These are phyloP conservation scores for Arremon aurantiirostris DNA, from an alignment of 2,797 vertebrate genomes.

Conservation along the genomic window DNA sequence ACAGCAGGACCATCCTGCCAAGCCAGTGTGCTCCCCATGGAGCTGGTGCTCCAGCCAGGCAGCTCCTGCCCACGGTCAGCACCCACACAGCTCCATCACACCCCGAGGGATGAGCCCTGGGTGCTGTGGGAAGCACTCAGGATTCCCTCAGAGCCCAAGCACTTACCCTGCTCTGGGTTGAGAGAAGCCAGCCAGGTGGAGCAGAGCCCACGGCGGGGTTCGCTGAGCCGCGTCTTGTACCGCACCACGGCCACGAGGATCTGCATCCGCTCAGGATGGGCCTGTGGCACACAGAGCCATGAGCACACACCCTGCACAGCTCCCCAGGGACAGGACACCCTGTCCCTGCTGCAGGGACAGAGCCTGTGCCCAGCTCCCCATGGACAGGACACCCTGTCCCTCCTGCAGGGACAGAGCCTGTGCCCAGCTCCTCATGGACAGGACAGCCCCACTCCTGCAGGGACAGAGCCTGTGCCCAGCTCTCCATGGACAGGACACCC, in stretches of 20 bases:
- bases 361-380: background rate
- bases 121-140: background rate
- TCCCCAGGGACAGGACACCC: background rate
- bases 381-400: background rate
- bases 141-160: background rate
- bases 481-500: background rate
- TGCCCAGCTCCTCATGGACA: background rate
- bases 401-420: background rate
- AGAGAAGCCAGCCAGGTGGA: constrained; percentile 92
- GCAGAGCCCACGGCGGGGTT: constrained; percentile 88
- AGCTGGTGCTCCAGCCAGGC: background rate
- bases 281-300: constrained; percentile 67
- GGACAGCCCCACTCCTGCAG: no score
- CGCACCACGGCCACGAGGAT: constrained; percentile 89
- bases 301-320: background rate
- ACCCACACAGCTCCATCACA: accelerated
- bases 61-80: background rate
- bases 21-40: background rate
- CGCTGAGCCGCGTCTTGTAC: constrained; percentile 85
- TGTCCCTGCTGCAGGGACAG: background rate
- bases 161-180: constrained; percentile 79
- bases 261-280: constrained; percentile 81
- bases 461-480: background rate
- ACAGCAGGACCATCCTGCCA: background rate
- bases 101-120: accelerated